Conservation (phyloP, 1,140 invertebrate species). For the Rhopalosiphum padi region DNA sequence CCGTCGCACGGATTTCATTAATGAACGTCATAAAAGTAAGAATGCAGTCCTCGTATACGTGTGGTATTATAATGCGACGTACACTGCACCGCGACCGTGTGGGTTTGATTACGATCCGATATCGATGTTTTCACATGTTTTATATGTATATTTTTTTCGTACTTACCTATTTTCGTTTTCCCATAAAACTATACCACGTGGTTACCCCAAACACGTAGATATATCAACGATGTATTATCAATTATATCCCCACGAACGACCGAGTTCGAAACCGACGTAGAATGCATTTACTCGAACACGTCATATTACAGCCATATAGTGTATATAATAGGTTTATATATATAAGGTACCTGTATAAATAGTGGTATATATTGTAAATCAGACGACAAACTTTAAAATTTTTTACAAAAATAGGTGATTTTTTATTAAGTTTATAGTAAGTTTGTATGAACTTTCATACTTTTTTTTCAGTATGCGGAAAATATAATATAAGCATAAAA, state of each 20-base stretch:
- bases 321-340: too few species aligned
- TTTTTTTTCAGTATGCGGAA: too few species aligned
- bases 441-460: too few species aligned
- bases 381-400: too few species aligned
- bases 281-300: background rate
- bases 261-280: background rate
- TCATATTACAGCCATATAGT: background rate
- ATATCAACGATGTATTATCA: background rate
- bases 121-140: constrained; percentile 28
- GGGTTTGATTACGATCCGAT: constrained; percentile 13
- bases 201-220: background rate
- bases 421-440: too few species aligned
- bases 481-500: too few species aligned
- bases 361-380: too few species aligned
- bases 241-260: background rate
- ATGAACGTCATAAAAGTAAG: constrained; percentile 41
- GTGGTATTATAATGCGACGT: background rate
- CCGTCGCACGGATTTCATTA: constrained; percentile 1
- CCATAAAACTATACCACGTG: background rate
- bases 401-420: too few species aligned
- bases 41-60: constrained; percentile 1
- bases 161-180: background rate
- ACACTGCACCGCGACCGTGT: background rate
- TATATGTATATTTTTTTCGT: background rate
- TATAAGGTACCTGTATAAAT: too few species aligned